phyloP scores from a whole-genome alignment of 1,140 invertebrate species.

The Aphis gossypii region DNA sequence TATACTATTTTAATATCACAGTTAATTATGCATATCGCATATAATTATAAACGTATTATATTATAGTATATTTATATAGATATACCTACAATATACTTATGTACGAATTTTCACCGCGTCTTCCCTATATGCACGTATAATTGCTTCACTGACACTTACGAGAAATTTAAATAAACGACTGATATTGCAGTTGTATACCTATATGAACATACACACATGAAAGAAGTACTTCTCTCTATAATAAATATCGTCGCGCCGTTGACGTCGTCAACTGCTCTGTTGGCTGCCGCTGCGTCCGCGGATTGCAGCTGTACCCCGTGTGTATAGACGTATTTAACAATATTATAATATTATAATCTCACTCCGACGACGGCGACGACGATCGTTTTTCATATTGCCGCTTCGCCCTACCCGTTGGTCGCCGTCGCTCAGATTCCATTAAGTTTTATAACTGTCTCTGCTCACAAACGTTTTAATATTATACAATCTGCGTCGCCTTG shows the following conservation, averaged over 20 bases:
- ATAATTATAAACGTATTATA: background rate
- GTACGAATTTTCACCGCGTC: background rate
- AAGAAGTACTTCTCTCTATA: background rate
- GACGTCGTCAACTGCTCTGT: background rate
- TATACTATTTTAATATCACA: background rate
- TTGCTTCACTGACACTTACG: background rate
- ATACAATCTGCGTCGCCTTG: background rate
- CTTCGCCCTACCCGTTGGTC: background rate
- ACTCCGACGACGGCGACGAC: background rate
- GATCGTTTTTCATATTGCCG: conserved; percentile 34
- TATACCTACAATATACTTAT: background rate
- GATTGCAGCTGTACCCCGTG: background rate
- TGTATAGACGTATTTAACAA: background rate
- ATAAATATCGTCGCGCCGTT: background rate
- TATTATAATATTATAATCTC: conserved; percentile 11
- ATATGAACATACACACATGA: no score
- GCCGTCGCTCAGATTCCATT: background rate
- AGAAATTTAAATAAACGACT: conserved; percentile 28
- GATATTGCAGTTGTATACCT: background rate
- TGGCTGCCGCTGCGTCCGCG: background rate
- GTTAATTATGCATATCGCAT: background rate
- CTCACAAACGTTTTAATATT: conserved; percentile 27
- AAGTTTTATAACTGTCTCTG: conserved; percentile 5
- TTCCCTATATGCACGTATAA: background rate
- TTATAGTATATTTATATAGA: background rate